Base-by-base conservation (phyloP, 2,888 invertebrate genomes). In the Ditylenchus weischeri region DNA sequence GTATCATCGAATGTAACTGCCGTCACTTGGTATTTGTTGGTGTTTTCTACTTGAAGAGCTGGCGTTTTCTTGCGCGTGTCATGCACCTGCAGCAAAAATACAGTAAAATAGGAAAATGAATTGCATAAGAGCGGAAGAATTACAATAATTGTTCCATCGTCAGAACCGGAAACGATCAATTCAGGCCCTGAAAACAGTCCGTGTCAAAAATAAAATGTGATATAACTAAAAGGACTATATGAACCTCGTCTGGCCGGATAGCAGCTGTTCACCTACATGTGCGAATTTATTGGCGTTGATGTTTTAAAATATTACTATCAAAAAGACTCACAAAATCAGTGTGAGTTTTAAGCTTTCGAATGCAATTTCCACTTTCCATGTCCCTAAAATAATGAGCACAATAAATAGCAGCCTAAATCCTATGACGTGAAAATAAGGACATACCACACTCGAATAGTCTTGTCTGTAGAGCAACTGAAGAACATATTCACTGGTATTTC, bases 1-100 rank as follows among this genome's bases (percentile, higher is more conserved):
- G 93, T 94, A 80, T 98, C 96, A 80, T 91, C 94, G 84, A 96
- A 96, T 15, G 91, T 88, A 0, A 93, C 92, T 0, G 92, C 88
- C 0, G 43, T 43, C 3, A 43, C 83, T 75, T 84, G 84, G 64
- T 73, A 81, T 19, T 70, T 64, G 61, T 74, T 87, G 36, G 83
- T 84, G 74, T 85, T 85, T 78, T 86, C 85, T 71, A 87, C 86
- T 2, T 84, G 84, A 74, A 86, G 84, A 35, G 90, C 88, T 0
- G 90, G 88, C 73, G 90, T 90, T 70, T 91, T 89, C 83, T 92
- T 91, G 43, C 98, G 87, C 0, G 91, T 89, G 85, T 98, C 98
- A 94, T 87, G 87, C 38, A 87, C 77, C 85, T 86, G 75, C 43
- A 19, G 10, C 18, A 38, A 29, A 1, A 38, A 61, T 0, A 47